Conservation (phyloP, 2,113 vertebrate species). For the Motacilla tschutschensis region DNA sequence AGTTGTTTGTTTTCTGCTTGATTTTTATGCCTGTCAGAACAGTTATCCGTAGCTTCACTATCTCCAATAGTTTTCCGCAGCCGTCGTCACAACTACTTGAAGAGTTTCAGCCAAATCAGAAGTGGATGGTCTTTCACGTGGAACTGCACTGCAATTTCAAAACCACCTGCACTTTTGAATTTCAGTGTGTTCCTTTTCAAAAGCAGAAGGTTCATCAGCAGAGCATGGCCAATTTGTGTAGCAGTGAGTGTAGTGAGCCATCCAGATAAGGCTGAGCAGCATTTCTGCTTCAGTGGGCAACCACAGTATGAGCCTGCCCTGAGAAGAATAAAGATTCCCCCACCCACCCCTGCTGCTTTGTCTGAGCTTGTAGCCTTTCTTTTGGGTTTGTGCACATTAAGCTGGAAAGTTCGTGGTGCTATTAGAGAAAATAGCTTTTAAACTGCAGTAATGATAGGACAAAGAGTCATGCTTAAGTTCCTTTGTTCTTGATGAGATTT, state of each 20-base stretch:
- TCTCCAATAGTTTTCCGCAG: background rate
- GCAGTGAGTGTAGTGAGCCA: background rate
- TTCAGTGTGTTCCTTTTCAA: background rate
- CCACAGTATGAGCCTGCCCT: background rate
- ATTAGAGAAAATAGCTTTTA: background rate
- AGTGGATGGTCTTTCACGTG: background rate
- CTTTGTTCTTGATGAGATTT: background rate
- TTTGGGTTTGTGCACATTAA: background rate
- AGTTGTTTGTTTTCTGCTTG: background rate
- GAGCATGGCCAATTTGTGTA: background rate
- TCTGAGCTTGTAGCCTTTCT: background rate
- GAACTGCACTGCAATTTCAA: background rate
- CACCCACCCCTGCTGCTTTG: background rate
- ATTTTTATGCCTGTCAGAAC: background rate
- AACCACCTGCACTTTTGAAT: background rate
- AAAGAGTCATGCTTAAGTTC: background rate
- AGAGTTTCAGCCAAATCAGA: background rate
- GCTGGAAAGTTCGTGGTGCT: background rate
- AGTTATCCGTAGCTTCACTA: background rate
- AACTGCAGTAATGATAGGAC: background rate
- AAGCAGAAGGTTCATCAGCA: background rate
- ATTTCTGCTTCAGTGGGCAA: background rate
- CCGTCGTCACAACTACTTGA: background rate
- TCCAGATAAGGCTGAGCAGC: background rate
- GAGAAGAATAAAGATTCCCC: background rate